These are phyloP conservation scores for Scaptomyza tumidula DNA, from an alignment of 2,888 invertebrate genomes.

Conservation along the genomic window DNA sequence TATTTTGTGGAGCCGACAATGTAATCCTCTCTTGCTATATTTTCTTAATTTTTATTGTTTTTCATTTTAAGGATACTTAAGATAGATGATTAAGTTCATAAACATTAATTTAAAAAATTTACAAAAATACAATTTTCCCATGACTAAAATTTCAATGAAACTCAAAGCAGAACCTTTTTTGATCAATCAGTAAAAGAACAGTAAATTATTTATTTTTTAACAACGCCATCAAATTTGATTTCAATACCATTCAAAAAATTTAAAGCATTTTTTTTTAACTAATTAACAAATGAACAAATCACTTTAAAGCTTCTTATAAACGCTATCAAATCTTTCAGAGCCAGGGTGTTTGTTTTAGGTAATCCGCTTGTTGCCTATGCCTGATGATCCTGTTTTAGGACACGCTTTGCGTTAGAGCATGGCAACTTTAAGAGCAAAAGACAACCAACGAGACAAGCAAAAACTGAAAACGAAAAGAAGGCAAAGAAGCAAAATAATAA, in stretches of 20 bases:
- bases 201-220: too few relatives aligned
- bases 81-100: too few relatives aligned
- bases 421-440: slow-evolving; percentile 47
- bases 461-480: slow-evolving; percentile 39
- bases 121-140: too few relatives aligned
- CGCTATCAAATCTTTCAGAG: not conserved
- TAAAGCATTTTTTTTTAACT: too few relatives aligned
- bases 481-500: slow-evolving; percentile 27
- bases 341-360: not conserved
- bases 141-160: too few relatives aligned
- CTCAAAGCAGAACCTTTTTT: too few relatives aligned
- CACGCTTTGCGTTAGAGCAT: slow-evolving; percentile 21
- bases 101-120: too few relatives aligned
- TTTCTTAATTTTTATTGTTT: too few relatives aligned
- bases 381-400: slow-evolving; percentile 19
- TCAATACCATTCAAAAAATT: too few relatives aligned
- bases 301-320: not conserved
- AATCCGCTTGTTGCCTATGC: not conserved
- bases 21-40: slow-evolving; percentile 13
- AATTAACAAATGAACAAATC: not conserved
- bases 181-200: too few relatives aligned
- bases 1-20: not conserved
- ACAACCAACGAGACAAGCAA: slow-evolving; percentile 54
- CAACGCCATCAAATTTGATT: too few relatives aligned
- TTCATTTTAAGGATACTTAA: too few relatives aligned